Conservation (phyloP, 2,113 vertebrate species). For the Tiliqua scincoides region DNA sequence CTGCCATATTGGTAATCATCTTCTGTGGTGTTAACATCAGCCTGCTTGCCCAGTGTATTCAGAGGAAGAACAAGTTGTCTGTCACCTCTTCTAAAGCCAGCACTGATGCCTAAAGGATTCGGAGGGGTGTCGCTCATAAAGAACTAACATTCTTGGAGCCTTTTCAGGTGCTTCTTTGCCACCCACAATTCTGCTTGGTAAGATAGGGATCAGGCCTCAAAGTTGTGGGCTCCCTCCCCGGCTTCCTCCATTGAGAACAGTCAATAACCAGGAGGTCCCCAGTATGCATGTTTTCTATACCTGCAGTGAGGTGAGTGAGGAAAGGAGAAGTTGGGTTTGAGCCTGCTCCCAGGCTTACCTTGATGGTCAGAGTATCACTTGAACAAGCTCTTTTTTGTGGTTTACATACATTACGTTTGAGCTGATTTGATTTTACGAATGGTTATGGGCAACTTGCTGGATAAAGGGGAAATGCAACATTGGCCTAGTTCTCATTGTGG, state of each 20-base stretch:
- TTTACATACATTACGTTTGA: not conserved
- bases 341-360: not conserved
- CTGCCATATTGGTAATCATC: accelerated
- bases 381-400: not conserved
- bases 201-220: not conserved
- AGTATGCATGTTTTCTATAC: not conserved
- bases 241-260: not conserved
- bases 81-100: not conserved
- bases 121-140: not conserved
- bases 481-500: not conserved
- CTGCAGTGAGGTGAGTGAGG: not conserved
- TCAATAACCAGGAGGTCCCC: not conserved
- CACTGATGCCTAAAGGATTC: not conserved
- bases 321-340: no score
- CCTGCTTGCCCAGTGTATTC: slow-evolving; percentile 70
- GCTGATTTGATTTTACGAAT: not conserved
- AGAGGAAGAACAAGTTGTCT: slow-evolving; percentile 34
- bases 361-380: not conserved
- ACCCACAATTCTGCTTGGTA: not conserved
- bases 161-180: not conserved
- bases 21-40: slow-evolving; percentile 59
- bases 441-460: slow-evolving; percentile 1
- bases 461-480: not conserved
- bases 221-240: not conserved
- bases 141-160: accelerated